Evolutionary conservation across 2,888 invertebrate species (phyloP).

Genomic region (Crematogaster levior): DNA sequence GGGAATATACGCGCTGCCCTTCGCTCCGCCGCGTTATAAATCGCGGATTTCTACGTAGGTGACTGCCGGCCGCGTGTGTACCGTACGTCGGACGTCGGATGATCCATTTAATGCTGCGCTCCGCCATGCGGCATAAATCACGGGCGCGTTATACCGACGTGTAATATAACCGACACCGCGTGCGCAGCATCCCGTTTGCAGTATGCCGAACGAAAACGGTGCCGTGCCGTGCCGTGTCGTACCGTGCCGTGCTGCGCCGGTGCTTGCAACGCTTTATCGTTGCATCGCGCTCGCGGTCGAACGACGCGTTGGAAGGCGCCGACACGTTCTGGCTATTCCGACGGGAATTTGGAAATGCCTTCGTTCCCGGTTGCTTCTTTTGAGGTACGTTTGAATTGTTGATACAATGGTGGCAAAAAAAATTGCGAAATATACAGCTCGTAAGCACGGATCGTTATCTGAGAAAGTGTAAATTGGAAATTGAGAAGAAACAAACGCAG

Average conservation of each 20-base stretch:
- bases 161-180: slow-evolving; percentile 77
- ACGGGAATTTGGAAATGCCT: slow-evolving; percentile 24
- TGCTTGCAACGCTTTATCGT: slow-evolving; percentile 24
- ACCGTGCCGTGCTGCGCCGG: neutral
- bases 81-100: slow-evolving; percentile 74
- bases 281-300: slow-evolving; percentile 33
- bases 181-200: slow-evolving; percentile 64
- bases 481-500: neutral
- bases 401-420: neutral
- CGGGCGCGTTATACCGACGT: slow-evolving; percentile 76
- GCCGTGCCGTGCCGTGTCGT: neutral
- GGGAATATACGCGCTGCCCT: slow-evolving; percentile 66
- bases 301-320: slow-evolving; percentile 15
- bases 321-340: slow-evolving; percentile 4
- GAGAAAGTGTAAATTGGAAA: slow-evolving; percentile 4
- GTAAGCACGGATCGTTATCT: neutral
- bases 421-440: neutral
- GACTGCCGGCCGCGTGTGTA: slow-evolving; percentile 72
- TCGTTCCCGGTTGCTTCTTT: neutral
- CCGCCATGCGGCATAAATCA: slow-evolving; percentile 77
- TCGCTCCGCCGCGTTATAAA: slow-evolving; percentile 75
- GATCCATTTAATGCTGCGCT: slow-evolving; percentile 78
- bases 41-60: slow-evolving; percentile 77
- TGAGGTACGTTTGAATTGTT: neutral
- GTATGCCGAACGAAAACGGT: slow-evolving; percentile 51